Percentiles rank a stretch among this genome's conserved stretches.
phyloP scores from a whole-genome alignment of 2,113 vertebrate species.

The Toxotes chatareus region DNA sequence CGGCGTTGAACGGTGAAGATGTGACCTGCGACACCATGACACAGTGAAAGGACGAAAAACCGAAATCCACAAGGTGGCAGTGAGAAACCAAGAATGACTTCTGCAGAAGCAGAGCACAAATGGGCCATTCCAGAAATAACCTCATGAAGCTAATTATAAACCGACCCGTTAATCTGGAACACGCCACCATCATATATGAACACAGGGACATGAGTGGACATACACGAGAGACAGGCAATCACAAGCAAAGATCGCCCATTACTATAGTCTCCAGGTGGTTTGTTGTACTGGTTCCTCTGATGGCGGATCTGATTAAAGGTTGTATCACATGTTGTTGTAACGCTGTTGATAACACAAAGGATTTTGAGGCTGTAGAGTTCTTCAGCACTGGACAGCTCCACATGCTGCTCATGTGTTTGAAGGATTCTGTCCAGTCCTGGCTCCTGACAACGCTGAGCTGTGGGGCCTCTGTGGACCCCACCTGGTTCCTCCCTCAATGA shows the following conservation, averaged over 20 bases:
- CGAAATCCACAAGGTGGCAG: slow-evolving; percentile 82
- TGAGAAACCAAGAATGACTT: slow-evolving; percentile 75
- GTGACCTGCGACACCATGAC: slow-evolving; percentile 38
- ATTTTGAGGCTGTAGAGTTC: slow-evolving; percentile 9
- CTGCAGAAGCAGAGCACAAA: slow-evolving; percentile 37
- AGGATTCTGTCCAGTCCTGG: not conserved
- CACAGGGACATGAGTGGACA: slow-evolving; percentile 28
- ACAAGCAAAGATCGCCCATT: slow-evolving; percentile 15
- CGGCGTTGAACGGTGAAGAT: slow-evolving; percentile 33
- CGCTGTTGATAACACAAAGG: not conserved
- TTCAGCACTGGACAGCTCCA: slow-evolving; percentile 66
- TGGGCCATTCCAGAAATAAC: slow-evolving; percentile 71
- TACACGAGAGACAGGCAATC: slow-evolving; percentile 24
- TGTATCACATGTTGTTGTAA: slow-evolving; percentile 10
- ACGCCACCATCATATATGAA: slow-evolving; percentile 41
- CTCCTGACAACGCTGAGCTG: not conserved
- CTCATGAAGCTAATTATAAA: slow-evolving; percentile 71
- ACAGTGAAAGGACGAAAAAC: not conserved
- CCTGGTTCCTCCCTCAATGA: not conserved
- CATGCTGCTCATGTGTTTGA: not conserved
- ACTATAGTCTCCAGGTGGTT: not conserved
- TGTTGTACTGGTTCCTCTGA: not conserved
- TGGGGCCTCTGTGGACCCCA: not conserved
- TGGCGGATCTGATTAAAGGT: slow-evolving; percentile 30
- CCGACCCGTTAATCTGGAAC: slow-evolving; percentile 62